Conservation (phyloP, 1,140 invertebrate genomes). For the Chironomus striatipennis region DNA sequence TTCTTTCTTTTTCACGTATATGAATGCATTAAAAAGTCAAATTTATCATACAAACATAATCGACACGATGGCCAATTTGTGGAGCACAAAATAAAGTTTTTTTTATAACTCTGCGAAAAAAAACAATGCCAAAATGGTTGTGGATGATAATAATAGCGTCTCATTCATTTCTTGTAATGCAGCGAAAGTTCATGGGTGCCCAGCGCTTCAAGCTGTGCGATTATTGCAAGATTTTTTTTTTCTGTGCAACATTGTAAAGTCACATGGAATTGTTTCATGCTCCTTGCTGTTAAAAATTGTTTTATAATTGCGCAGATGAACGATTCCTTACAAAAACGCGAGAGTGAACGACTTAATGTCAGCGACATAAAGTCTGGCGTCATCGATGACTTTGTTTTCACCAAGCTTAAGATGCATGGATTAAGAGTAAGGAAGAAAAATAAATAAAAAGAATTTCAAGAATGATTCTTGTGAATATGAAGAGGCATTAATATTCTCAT, state of each 20-base stretch:
- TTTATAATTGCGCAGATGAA: background rate
- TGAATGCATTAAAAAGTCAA: background rate
- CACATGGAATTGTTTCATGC: no score
- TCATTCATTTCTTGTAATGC: background rate
- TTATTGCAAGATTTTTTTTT: no score
- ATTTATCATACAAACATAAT: background rate
- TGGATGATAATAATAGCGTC: background rate
- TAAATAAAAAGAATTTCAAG: background rate
- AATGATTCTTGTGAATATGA: background rate
- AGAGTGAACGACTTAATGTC: background rate
- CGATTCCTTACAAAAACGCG: background rate
- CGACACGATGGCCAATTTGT: conserved; percentile 5
- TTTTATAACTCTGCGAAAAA: background rate
- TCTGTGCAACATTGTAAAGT: background rate
- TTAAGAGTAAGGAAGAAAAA: no score
- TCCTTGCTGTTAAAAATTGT: no score
- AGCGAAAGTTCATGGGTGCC: background rate
- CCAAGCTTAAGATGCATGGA: no score
- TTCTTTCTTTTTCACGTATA: no score
- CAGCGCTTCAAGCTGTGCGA: background rate
- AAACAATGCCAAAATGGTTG: background rate
- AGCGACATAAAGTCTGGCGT: background rate
- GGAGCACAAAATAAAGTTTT: background rate
- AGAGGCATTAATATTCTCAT: background rate
- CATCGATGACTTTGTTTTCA: background rate